phyloP scores from a whole-genome alignment of 2,888 invertebrate genomes.

The Drosophila lacicola region DNA sequence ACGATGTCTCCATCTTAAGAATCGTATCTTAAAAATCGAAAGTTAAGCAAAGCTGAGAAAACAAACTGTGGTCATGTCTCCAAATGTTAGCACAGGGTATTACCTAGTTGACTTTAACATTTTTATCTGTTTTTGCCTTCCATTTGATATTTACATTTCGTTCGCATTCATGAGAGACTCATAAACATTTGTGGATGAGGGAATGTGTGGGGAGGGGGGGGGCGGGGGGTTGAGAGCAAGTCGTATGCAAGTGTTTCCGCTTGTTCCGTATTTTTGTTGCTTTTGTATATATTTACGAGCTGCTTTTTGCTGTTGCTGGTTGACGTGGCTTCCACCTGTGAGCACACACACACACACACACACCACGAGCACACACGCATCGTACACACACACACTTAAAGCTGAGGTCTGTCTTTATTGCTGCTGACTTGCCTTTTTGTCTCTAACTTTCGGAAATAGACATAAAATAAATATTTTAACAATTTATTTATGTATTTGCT shows the following conservation, averaged over 20 bases:
- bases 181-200: constrained; percentile 14
- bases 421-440: constrained; percentile 23
- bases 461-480: constrained; percentile 62
- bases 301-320: constrained; percentile 8
- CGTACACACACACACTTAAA: constrained; percentile 1
- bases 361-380: background rate
- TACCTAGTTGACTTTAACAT: background rate
- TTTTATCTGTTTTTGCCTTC: constrained; percentile 1
- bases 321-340: constrained; percentile 21
- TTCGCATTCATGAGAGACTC: constrained; percentile 44
- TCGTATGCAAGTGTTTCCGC: constrained; percentile 53
- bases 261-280: constrained; percentile 26
- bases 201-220: no score
- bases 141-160: constrained; percentile 54
- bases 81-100: constrained; percentile 5
- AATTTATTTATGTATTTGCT: constrained; percentile 59
- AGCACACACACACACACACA: background rate
- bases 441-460: background rate
- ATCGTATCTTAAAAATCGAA: no score
- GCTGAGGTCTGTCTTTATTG: constrained; percentile 9
- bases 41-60: no score
- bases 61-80: no score
- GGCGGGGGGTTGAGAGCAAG: constrained; percentile 18
- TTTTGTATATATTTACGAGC: constrained; percentile 36
- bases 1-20: no score